These are phyloP conservation scores for Drymodes brunneopygia DNA, from an alignment of 2,113 vertebrate species.

Conservation along the genomic window DNA sequence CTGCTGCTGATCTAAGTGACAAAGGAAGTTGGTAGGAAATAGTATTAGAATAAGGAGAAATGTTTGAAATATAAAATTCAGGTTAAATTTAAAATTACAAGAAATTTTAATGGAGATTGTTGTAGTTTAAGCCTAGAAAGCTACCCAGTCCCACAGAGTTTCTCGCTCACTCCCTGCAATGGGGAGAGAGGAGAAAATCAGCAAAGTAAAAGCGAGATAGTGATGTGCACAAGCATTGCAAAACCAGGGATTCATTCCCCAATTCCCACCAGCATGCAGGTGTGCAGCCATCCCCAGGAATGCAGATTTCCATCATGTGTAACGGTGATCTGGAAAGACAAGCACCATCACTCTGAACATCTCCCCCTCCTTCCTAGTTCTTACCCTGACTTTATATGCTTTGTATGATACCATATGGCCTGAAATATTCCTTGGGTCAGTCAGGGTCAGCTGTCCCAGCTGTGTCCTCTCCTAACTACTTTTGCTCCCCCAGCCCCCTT, in stretches of 20 bases:
- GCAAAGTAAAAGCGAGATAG: background rate
- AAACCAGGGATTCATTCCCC: background rate
- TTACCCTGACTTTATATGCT: background rate
- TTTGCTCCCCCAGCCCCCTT: accelerated
- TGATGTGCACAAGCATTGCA: background rate
- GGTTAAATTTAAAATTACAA: background rate
- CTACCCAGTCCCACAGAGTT: background rate
- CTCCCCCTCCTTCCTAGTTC: background rate
- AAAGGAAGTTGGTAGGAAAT: background rate
- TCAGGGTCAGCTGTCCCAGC: background rate
- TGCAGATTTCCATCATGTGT: accelerated
- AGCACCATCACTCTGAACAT: accelerated
- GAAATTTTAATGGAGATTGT: background rate
- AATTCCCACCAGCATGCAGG: background rate
- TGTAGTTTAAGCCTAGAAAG: background rate
- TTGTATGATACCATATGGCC: no score
- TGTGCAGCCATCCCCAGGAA: background rate
- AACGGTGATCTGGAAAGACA: background rate
- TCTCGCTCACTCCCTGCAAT: accelerated
- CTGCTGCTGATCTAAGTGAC: background rate
- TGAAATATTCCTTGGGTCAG: background rate
- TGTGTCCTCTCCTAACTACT: background rate
- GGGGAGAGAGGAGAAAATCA: background rate
- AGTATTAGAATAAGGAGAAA: background rate
- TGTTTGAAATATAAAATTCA: background rate